Base-by-base conservation (phyloP, 2,113 vertebrate genomes). In the Cariama cristata region DNA sequence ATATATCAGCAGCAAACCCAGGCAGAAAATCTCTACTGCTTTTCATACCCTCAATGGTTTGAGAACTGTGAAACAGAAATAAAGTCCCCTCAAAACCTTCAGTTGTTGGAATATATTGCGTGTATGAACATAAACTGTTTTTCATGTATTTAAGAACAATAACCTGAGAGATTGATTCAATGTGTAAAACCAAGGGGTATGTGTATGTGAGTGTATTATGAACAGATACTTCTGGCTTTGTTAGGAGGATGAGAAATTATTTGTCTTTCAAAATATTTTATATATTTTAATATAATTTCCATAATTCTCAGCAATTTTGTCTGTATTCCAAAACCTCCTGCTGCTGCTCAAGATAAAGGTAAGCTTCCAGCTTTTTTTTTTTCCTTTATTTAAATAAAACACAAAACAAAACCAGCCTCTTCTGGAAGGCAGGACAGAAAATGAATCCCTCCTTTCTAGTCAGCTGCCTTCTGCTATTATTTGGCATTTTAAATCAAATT, bases 261-360 rank as follows among this genome's bases (percentile, higher is more conserved):
- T 95, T 90, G 80, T 79, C 38, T 79, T 88, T 92, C 53, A n/a
- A 88, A 73, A 5, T 58, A 14, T 35, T 13, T 22, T 60, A 53
- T 30, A 19, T 60, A 72, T 92, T 58, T 79, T 86, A 64, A 60
- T 73, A 75, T 35, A 2, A 60, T 89, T 86, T 93, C n/a, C 38
- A 69, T 81, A 79, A 59, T 86, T 84, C 45, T 47, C 72, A 86
- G 21, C 4, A 63, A 44, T 89, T 89, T 86, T 93, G 50, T 93
- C 68, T 6, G 2, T 72, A 68, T 72, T 93, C 90, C 58, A 88
- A 94, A 95, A 50, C 6, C 8, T 69, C 27, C 80, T 84, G 6
- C 88, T 96, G 88, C 67, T 95, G 42, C 52, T 74, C 8, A 76
- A 96, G 91, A 93, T 92, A 93, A 93, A 95, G 40, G 80, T 47